phyloP scores from a whole-genome alignment of 2,797 vertebrate species.

The Cyprinella venusta region DNA sequence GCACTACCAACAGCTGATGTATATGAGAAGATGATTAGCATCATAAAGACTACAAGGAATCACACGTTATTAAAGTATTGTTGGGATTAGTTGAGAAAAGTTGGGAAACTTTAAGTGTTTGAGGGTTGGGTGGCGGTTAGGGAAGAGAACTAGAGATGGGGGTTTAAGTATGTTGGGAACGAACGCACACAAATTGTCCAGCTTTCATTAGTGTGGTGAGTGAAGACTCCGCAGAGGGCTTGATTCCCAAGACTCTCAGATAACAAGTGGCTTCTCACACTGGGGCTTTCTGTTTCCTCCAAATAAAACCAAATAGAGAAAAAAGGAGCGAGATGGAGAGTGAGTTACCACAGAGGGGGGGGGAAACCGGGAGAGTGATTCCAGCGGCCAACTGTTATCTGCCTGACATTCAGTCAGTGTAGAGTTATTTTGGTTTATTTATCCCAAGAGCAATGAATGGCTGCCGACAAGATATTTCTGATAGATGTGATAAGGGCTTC shows the following conservation, averaged over 20 bases:
- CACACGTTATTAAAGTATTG: slow-evolving; percentile 44
- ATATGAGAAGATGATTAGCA: slow-evolving; percentile 46
- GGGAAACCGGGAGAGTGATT: slow-evolving; percentile 69
- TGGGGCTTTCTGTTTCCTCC: slow-evolving; percentile 83
- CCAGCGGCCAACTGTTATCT: slow-evolving; percentile 80
- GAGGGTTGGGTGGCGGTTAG: slow-evolving; percentile 48
- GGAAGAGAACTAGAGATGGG: slow-evolving; percentile 66
- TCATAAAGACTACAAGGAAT: slow-evolving; percentile 47
- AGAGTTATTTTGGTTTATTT: slow-evolving; percentile 77
- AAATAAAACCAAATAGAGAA: slow-evolving; percentile 77
- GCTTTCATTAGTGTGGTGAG: slow-evolving; percentile 97
- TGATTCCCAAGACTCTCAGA: slow-evolving; percentile 99
- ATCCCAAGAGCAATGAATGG: slow-evolving; percentile 83
- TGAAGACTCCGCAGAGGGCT: slow-evolving; percentile 89
- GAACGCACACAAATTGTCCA: slow-evolving; percentile 92
- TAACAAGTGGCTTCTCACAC: slow-evolving; percentile 87
- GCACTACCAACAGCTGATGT: slow-evolving; percentile 19
- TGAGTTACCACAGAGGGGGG: slow-evolving; percentile 41
- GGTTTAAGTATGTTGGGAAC: slow-evolving; percentile 80
- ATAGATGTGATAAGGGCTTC: slow-evolving; percentile 86
- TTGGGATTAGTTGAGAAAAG: slow-evolving; percentile 33
- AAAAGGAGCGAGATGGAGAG: slow-evolving; percentile 66
- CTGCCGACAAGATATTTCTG: slow-evolving; percentile 87
- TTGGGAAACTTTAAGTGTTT: slow-evolving; percentile 41
- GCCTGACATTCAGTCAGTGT: slow-evolving; percentile 74